These are phyloP conservation scores for Drosophila borealis DNA, from an alignment of 2,888 invertebrate species.

Conservation along the genomic window DNA sequence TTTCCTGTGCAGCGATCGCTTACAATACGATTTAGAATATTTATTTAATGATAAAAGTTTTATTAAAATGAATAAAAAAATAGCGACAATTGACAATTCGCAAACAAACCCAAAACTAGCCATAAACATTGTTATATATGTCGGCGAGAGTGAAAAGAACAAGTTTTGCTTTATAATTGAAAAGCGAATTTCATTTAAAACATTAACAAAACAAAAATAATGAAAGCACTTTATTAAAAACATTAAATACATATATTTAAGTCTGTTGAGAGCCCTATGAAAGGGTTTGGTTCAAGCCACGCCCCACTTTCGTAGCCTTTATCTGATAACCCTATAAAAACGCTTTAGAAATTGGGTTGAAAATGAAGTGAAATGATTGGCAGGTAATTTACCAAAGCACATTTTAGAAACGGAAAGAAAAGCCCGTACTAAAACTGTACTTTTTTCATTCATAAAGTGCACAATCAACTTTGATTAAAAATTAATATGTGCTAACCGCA, in stretches of 20 bases:
- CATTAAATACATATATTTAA: no score
- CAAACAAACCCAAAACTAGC: neutral
- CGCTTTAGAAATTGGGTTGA: neutral
- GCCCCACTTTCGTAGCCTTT: no score
- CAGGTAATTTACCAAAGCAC: neutral
- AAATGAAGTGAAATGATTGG: neutral
- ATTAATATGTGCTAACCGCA: constrained; percentile 18
- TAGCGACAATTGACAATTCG: neutral
- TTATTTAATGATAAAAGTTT: neutral
- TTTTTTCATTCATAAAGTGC: neutral
- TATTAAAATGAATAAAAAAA: neutral
- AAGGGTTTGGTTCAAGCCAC: no score
- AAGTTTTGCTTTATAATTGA: neutral
- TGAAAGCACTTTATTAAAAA: neutral
- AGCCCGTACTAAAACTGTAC: neutral
- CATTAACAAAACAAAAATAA: neutral
- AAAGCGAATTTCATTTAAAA: neutral
- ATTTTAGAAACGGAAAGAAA: neutral
- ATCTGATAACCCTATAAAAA: no score
- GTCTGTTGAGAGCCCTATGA: no score
- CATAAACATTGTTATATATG: constrained; percentile 3
- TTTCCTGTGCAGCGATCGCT: neutral
- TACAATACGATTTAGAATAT: neutral
- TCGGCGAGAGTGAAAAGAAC: neutral
- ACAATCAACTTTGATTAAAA: constrained; percentile 34